Evolutionary conservation across 2,888 invertebrate species (phyloP), one percentile per base, ranked within the genome.

Genomic region (Drosophila algonquin): DNA sequence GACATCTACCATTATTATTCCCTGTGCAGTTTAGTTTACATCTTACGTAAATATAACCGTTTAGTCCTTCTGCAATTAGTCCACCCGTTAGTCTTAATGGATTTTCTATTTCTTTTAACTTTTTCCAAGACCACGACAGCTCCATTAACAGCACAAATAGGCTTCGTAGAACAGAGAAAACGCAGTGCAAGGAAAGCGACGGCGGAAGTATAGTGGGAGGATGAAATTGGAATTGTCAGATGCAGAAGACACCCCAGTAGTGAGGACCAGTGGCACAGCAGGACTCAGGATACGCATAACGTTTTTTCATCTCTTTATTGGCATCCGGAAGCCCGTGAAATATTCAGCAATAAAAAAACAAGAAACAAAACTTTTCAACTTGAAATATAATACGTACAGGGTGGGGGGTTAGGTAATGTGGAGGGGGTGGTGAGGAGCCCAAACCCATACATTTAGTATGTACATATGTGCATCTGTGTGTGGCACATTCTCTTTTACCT

Each of bases 301-400:
- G n/a, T 56, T 55, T 71, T 71, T 40, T 40, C 40, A 14, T 40
- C 40, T 40, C 71, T 72, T 71, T 72, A 67, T 77, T 73, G 75
- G 76, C 65, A 59, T 57, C 65, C 45, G 51, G 47, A 48, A 52
- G 47, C 32, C 76, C 79, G 73, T 79, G 75, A 79, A 79, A 80
- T 79, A 79, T 79, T 80, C 71, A 79, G 80, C 77, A 80, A 79
- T 77, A 79, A 80, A 80, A 60, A 61, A 73, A 24, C 54, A 65
- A 63, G n/a, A 40, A 72, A 62, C 52, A 45, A 55, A 70, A 73
- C 50, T 76, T 77, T 77, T 76, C 56, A 62, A 56, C 77, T 71
- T 63, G 53, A 40, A 14, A n/a, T 40, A n/a, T 40, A 40, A 40
- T 40, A 40, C 40, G 14, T 40, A n/a, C n/a, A n/a, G 40, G 40